phyloP scores from a whole-genome alignment of 1,140 invertebrate species.

The Penaeus japonicus region DNA sequence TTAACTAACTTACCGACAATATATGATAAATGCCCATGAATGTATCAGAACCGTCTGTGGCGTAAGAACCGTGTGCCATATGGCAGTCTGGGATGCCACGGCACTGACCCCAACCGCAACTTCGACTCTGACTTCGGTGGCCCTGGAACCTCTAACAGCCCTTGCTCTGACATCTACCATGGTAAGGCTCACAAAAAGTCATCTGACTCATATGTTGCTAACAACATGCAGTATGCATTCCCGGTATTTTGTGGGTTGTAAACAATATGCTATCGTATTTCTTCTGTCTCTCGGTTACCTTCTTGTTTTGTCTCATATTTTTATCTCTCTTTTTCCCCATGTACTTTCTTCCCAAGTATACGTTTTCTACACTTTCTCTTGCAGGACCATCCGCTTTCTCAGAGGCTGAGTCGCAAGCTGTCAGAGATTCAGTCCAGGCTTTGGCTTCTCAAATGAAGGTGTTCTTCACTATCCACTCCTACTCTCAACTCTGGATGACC shows the following conservation, averaged over 20 bases:
- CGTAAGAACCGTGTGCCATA: slow-evolving; percentile 59
- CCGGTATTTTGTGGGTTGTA: neutral
- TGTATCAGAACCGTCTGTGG: slow-evolving; percentile 61
- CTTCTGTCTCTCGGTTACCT: no score
- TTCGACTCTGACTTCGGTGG: slow-evolving; percentile 64
- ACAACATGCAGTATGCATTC: slow-evolving; percentile 27
- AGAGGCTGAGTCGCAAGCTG: slow-evolving; percentile 62
- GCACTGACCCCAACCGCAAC: slow-evolving; percentile 62
- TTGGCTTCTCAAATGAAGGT: slow-evolving; percentile 68
- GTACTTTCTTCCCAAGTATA: neutral
- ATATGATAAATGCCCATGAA: neutral
- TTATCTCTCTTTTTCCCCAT: neutral
- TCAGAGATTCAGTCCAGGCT: slow-evolving; percentile 59
- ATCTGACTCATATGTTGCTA: neutral
- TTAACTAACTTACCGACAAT: neutral
- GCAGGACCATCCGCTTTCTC: slow-evolving; percentile 61
- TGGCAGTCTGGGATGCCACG: slow-evolving; percentile 48
- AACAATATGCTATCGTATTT: neutral
- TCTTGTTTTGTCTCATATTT: neutral
- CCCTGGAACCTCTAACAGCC: slow-evolving; percentile 70
- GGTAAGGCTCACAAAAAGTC: slow-evolving; percentile 62
- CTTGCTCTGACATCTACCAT: slow-evolving; percentile 69
- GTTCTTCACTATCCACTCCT: slow-evolving; percentile 87
- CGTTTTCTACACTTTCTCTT: neutral
- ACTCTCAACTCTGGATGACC: slow-evolving; percentile 85